These are phyloP conservation scores for Hoplostethus mediterraneus DNA, from an alignment of 2,797 vertebrate genomes.

Conservation along the genomic window DNA sequence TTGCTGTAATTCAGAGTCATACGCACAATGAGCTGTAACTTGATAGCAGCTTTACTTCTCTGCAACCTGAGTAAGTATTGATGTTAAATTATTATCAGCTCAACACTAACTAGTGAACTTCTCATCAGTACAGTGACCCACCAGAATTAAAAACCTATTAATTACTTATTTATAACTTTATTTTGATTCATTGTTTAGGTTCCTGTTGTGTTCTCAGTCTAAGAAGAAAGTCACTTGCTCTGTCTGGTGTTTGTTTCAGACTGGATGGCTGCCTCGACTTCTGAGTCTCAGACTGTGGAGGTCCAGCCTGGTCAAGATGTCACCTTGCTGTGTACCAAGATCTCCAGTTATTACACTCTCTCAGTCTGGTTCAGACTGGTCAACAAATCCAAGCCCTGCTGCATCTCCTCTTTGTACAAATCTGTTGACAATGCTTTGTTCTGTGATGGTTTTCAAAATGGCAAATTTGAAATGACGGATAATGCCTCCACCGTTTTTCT, in stretches of 20 bases:
- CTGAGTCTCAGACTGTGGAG: conserved; percentile 26
- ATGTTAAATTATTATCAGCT: neutral
- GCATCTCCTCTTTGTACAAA: conserved; percentile 24
- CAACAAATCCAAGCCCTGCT: conserved; percentile 23
- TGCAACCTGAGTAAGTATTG: conserved; percentile 29
- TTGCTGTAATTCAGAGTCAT: neutral
- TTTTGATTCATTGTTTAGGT: neutral
- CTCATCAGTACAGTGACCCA: no score
- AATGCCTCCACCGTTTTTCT: conserved; percentile 39
- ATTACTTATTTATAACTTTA: neutral
- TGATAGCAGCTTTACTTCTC: conserved; percentile 13
- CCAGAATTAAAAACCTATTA: no score
- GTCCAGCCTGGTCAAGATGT: conserved; percentile 17
- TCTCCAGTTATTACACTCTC: conserved; percentile 1
- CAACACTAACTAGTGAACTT: neutral
- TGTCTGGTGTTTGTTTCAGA: conserved; percentile 25
- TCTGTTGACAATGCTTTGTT: accelerated
- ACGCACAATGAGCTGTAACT: conserved; percentile 25
- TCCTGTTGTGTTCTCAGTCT: neutral
- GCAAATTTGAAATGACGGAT: conserved; percentile 15
- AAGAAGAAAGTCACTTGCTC: neutral
- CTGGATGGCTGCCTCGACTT: conserved; percentile 22
- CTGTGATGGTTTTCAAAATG: conserved; percentile 1
- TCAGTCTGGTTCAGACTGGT: conserved; percentile 52
- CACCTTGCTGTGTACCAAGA: conserved; percentile 53